These are phyloP conservation scores for Apamea sordens DNA, from an alignment of 2,888 invertebrate genomes.

Conservation along the genomic window DNA sequence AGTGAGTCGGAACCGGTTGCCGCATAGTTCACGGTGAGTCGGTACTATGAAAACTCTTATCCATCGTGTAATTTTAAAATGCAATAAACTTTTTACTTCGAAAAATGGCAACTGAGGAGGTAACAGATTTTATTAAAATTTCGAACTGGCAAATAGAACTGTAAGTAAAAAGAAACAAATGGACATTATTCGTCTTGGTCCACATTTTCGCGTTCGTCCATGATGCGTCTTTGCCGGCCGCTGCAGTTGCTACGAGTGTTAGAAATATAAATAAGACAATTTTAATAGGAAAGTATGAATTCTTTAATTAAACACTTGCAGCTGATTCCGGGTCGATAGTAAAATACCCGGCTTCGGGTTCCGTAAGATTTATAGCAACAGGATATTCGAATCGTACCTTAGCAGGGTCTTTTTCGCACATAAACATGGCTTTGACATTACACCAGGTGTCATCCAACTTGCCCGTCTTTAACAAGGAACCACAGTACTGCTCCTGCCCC, in stretches of 20 bases:
- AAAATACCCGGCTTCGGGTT: neutral
- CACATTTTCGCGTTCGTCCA: too few relatives aligned
- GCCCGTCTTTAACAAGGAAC: constrained; percentile 9
- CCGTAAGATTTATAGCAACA: neutral
- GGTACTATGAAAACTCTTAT: too few relatives aligned
- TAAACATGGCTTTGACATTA: constrained; percentile 12
- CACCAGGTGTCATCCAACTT: constrained; percentile 32
- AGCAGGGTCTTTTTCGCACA: constrained; percentile 23
- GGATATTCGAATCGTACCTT: constrained; percentile 1
- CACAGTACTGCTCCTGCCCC: constrained; percentile 8
- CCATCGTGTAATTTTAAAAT: too few relatives aligned
- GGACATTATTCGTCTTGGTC: too few relatives aligned
- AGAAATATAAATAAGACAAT: neutral
- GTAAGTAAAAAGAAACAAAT: too few relatives aligned
- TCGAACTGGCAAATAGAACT: too few relatives aligned
- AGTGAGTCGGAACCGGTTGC: too few relatives aligned
- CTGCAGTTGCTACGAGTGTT: neutral
- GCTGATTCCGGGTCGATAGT: neutral
- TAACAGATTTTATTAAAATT: too few relatives aligned
- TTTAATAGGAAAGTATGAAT: neutral
- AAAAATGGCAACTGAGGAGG: too few relatives aligned
- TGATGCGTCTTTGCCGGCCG: too few relatives aligned
- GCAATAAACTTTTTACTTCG: too few relatives aligned
- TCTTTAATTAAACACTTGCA: neutral
- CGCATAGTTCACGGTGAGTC: too few relatives aligned